phyloP scores from a whole-genome alignment of 2,797 vertebrate species.

The Amazonetta brasiliensis region DNA sequence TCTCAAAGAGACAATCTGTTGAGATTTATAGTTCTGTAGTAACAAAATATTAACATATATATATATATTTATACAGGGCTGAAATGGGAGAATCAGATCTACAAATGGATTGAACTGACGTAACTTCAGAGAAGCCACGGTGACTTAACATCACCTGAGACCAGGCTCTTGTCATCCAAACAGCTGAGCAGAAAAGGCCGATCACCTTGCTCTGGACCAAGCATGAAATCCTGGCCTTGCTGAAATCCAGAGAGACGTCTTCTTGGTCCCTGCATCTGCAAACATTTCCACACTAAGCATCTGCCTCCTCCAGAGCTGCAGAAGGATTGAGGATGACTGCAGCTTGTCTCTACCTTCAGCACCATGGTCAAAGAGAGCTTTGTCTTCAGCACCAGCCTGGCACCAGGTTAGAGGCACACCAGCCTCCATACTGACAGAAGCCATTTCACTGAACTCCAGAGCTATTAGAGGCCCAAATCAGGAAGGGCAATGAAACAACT shows the following conservation, averaged over 20 bases:
- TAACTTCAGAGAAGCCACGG: not conserved
- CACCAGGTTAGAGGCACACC: not conserved
- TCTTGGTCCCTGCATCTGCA: not conserved
- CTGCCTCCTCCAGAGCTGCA: not conserved
- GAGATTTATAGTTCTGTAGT: not conserved
- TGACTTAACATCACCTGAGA: not conserved
- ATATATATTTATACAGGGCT: not conserved
- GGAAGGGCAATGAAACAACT: not conserved
- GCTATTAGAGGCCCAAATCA: not conserved
- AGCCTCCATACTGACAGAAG: not conserved
- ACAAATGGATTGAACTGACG: not conserved
- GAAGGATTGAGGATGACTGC: not conserved
- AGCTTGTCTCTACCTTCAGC: not conserved
- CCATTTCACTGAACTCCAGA: not conserved
- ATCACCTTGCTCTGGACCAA: not conserved
- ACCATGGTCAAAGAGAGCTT: not conserved
- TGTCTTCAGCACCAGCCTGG: not conserved
- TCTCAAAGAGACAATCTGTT: not conserved
- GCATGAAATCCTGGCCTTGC: not conserved
- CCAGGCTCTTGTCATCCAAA: not conserved
- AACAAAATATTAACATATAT: not conserved
- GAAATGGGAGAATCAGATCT: not conserved
- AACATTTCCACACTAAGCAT: not conserved
- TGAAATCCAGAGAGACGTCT: not conserved
- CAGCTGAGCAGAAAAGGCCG: not conserved